Percentiles rank a stretch among this genome's conserved stretches.
These are phyloP conservation scores for Takifugu flavidus DNA, from an alignment of 2,113 vertebrate species.

Conservation along the genomic window DNA sequence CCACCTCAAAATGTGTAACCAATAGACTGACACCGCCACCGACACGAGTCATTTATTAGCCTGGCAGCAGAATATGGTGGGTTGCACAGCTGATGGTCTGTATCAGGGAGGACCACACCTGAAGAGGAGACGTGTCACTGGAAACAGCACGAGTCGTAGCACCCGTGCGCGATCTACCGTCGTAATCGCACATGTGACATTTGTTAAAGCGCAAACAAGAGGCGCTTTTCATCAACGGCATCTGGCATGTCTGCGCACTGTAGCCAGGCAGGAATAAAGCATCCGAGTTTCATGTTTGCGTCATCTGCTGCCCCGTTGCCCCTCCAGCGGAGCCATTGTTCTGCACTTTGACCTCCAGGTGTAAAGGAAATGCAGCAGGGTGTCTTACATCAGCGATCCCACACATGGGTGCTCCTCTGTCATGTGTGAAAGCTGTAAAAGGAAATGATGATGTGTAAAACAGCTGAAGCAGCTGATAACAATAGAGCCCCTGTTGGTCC, in stretches of 20 bases:
- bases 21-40: constrained; percentile 89
- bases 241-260: background rate
- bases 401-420: constrained; percentile 7
- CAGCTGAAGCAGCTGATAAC: too few species aligned
- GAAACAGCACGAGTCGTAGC: constrained; percentile 18
- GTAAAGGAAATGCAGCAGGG: constrained; percentile 9
- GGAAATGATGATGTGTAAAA: background rate
- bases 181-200: background rate
- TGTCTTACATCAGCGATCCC: constrained; percentile 17
- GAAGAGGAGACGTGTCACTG: constrained; percentile 32
- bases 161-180: constrained; percentile 4
- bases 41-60: constrained; percentile 96
- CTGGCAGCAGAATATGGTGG: constrained; percentile 66
- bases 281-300: constrained; percentile 41
- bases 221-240: constrained; percentile 19
- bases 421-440: background rate
- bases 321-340: constrained; percentile 33
- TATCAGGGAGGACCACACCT: constrained; percentile 66
- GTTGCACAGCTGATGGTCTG: constrained; percentile 70
- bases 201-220: background rate
- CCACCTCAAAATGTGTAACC: constrained; percentile 93
- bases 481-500: too few species aligned
- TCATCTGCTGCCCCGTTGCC: constrained; percentile 56
- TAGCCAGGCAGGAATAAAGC: constrained; percentile 14
- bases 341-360: constrained; percentile 54